Conservation (phyloP, 2,797 vertebrate species). For the Glossophaga mutica region DNA sequence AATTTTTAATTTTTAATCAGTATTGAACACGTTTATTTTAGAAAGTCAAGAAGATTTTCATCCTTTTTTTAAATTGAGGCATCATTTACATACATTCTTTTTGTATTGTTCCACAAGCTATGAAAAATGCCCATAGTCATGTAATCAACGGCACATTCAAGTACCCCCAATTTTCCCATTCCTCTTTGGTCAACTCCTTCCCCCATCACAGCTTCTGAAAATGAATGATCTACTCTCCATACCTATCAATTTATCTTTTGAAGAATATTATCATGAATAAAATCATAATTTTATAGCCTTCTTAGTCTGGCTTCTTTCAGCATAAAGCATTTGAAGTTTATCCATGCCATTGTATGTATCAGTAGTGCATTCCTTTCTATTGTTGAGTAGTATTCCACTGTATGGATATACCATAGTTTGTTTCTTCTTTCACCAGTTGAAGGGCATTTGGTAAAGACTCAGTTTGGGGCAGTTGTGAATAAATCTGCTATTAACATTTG, state of each 20-base stretch:
- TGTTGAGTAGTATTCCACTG: background rate
- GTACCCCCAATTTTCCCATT: background rate
- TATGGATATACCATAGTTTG: background rate
- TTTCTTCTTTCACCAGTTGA: background rate
- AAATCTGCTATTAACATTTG: background rate
- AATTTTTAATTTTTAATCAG: too few species aligned
- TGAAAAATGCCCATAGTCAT: background rate
- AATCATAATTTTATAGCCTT: background rate
- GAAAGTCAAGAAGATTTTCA: background rate
- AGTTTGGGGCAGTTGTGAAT: background rate
- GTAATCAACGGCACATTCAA: background rate
- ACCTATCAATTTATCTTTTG: background rate
- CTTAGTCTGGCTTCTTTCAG: background rate
- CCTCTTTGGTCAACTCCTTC: rapidly evolving
- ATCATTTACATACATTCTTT: background rate
- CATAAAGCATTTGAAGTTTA: background rate
- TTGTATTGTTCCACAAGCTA: background rate
- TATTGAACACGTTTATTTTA: background rate
- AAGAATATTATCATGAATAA: background rate
- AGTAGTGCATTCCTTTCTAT: background rate
- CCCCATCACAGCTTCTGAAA: background rate
- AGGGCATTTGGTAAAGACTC: background rate
- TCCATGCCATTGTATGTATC: background rate
- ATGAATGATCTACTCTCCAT: background rate
- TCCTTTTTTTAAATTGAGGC: background rate